Evolutionary conservation across 1,140 invertebrate species (phyloP).

Genomic region (Formica selysi): DNA sequence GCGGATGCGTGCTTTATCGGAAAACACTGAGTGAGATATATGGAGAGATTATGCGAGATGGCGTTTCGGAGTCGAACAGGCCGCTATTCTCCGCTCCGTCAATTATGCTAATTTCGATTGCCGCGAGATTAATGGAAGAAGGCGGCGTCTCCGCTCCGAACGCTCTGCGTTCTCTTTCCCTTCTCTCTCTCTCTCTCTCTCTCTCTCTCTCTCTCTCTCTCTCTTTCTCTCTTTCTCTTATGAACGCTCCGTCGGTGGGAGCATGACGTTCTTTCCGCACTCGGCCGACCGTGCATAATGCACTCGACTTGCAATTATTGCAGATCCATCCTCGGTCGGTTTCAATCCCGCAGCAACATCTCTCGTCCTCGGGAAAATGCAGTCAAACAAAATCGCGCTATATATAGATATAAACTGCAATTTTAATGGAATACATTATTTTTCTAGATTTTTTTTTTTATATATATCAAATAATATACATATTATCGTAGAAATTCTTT

Average conservation of each 20-base stretch:
- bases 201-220: neutral
- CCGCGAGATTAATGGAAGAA: conserved; percentile 86
- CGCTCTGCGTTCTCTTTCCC: conserved; percentile 19
- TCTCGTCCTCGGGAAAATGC: conserved; percentile 19
- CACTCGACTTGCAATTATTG: conserved; percentile 74
- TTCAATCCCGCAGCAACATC: conserved; percentile 34
- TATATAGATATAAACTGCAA: neutral
- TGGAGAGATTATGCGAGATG: conserved; percentile 84
- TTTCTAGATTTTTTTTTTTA: neutral
- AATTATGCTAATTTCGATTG: conserved; percentile 87
- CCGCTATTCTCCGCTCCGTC: conserved; percentile 85
- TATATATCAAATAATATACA: neutral
- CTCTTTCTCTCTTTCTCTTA: neutral
- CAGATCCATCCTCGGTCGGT: conserved; percentile 61
- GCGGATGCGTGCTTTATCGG: conserved; percentile 83
- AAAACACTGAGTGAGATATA: conserved; percentile 86
- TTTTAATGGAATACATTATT: neutral
- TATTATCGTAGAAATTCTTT: neutral
- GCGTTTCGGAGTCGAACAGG: conserved; percentile 84
- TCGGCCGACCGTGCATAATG: conserved; percentile 76
- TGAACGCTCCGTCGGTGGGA: conserved; percentile 49
- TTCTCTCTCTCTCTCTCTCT: too few relatives aligned
- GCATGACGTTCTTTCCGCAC: conserved; percentile 74
- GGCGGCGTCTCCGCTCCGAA: conserved; percentile 78
- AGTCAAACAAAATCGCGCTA: neutral